Evolutionary conservation across 1,140 invertebrate genomes (phyloP).

Genomic region (Babylonia areolata): DNA sequence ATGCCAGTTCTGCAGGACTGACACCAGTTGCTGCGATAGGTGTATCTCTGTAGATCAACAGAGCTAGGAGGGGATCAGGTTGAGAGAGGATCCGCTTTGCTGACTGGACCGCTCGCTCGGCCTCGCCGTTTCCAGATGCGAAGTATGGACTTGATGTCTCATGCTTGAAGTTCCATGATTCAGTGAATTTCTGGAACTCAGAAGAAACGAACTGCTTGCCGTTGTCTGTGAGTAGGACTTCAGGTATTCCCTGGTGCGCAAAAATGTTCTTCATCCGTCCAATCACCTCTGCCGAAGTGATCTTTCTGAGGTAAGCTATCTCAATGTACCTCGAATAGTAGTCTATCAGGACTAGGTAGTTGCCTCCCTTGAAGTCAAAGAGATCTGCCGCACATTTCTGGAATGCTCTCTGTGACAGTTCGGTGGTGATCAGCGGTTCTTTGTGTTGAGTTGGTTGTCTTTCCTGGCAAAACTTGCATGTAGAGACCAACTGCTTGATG

Average conservation of each 20-base stretch:
- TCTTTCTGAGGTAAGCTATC: slow-evolving; percentile 30
- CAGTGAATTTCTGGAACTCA: slow-evolving; percentile 53
- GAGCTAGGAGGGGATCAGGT: neutral
- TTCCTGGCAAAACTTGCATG: neutral
- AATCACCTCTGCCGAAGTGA: slow-evolving; percentile 45
- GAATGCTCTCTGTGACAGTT: neutral
- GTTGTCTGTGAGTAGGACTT: slow-evolving; percentile 53
- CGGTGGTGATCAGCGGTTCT: neutral
- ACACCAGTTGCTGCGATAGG: neutral
- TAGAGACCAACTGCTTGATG: neutral
- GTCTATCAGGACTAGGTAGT: slow-evolving; percentile 48
- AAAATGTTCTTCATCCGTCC: slow-evolving; percentile 50
- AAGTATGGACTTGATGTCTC: slow-evolving; percentile 45
- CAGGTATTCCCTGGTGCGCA: slow-evolving; percentile 49
- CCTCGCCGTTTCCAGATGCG: slow-evolving; percentile 53
- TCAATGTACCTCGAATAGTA: slow-evolving; percentile 51
- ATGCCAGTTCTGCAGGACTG: neutral
- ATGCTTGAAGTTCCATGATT: slow-evolving; percentile 51
- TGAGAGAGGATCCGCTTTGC: slow-evolving; percentile 46
- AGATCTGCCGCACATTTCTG: slow-evolving; percentile 17
- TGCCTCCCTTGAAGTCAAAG: slow-evolving; percentile 27
- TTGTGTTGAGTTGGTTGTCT: neutral
- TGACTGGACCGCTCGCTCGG: slow-evolving; percentile 50
- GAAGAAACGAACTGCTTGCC: slow-evolving; percentile 51
- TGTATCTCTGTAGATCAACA: neutral